Percentiles rank a stretch among this genome's conserved stretches.
Evolutionary conservation across 2,113 vertebrate species (phyloP).

Genomic region (Amazona guildingii): DNA sequence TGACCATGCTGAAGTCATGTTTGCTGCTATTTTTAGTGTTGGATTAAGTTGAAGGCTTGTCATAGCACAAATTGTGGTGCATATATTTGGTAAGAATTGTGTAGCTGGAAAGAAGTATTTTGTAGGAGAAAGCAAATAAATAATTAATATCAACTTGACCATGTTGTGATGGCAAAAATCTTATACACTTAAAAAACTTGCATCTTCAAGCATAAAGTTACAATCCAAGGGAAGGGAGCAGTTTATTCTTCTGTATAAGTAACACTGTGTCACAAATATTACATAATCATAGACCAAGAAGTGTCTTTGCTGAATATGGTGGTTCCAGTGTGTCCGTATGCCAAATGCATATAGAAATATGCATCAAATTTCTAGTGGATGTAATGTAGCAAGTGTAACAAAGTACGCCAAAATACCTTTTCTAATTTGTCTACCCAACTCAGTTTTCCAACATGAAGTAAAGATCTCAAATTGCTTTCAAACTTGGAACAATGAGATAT

Average conservation of each 20-base stretch:
- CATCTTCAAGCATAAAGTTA: neutral
- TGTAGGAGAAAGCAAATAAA: neutral
- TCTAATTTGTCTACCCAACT: neutral
- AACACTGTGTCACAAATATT: neutral
- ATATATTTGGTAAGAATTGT: neutral
- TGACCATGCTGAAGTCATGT: neutral
- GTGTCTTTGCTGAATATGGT: neutral
- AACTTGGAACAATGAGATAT: neutral
- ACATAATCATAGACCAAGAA: neutral
- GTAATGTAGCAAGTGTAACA: neutral
- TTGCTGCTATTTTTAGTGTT: neutral
- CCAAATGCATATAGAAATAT: neutral
- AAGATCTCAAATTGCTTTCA: neutral
- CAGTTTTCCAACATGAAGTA: neutral
- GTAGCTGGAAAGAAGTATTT: neutral
- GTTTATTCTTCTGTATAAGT: neutral
- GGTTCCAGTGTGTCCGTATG: neutral
- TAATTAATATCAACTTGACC: neutral
- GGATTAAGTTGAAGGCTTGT: neutral
- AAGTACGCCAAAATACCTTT: neutral
- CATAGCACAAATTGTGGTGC: neutral
- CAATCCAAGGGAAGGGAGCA: neutral
- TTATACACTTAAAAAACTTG: neutral
- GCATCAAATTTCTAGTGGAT: neutral
- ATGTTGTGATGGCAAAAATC: neutral